These are phyloP conservation scores for Tethea ocularis DNA, from an alignment of 2,888 invertebrate genomes.

Conservation along the genomic window DNA sequence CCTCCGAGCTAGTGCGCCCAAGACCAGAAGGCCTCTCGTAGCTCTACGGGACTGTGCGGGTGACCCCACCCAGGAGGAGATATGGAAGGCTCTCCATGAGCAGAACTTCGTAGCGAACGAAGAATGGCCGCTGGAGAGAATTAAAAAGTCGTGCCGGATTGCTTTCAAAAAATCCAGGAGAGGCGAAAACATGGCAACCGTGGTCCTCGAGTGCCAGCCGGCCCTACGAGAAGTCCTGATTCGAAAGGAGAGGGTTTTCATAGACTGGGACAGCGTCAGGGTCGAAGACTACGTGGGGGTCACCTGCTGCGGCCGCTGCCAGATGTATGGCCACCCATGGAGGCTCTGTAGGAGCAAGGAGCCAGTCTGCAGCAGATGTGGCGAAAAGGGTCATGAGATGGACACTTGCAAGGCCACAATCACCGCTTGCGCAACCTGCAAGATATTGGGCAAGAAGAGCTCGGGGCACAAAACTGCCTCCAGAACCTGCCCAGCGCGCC, in stretches of 20 bases:
- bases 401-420: slow-evolving; percentile 13
- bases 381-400: slow-evolving; percentile 21
- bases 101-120: slow-evolving; percentile 14
- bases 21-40: not conserved
- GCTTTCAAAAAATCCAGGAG: not conserved
- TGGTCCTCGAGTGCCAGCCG: slow-evolving; percentile 20
- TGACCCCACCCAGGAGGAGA: not conserved
- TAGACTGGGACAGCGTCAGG: slow-evolving; percentile 23
- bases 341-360: slow-evolving; percentile 26
- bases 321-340: slow-evolving; percentile 43
- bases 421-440: slow-evolving; percentile 32
- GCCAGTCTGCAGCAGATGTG: slow-evolving; percentile 28
- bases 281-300: slow-evolving; percentile 15
- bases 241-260: not conserved
- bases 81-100: slow-evolving; percentile 1
- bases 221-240: slow-evolving; percentile 15
- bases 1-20: no score
- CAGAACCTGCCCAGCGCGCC: slow-evolving; percentile 22
- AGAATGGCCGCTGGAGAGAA: not conserved
- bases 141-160: not conserved
- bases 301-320: slow-evolving; percentile 42
- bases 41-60: not conserved
- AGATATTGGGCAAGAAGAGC: slow-evolving; percentile 18
- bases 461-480: slow-evolving; percentile 22
- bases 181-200: not conserved